Percentiles rank a stretch among this genome's conserved stretches.
Conservation (phyloP, 2,113 vertebrate genomes). For the Tetrax tetrax region DNA sequence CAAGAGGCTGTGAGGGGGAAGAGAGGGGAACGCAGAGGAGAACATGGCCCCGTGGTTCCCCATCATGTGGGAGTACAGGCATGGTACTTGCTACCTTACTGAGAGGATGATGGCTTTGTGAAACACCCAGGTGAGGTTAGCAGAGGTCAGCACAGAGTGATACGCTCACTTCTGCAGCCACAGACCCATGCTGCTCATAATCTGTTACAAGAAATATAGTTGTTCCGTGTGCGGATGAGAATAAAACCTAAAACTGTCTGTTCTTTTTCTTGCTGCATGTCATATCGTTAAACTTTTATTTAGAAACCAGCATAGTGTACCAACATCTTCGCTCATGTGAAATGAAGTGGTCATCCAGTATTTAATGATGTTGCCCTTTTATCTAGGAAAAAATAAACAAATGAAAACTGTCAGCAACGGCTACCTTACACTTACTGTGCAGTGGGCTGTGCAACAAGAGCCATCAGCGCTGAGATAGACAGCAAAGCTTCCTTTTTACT, state of each 20-base stretch:
- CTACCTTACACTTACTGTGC: not conserved
- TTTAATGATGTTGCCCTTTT: slow-evolving; percentile 12
- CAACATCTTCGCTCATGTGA: not conserved
- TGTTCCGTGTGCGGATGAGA: fast-evolving
- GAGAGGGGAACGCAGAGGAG: not conserved
- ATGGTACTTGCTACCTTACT: not conserved
- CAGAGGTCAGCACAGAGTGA: not conserved
- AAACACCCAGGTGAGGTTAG: not conserved
- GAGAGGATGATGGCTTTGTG: not conserved
- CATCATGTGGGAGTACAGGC: not conserved
- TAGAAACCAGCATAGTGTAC: not conserved
- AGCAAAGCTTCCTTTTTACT: not conserved
- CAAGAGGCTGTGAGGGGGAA: not conserved
- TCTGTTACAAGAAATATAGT: not conserved
- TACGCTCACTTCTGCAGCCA: not conserved
- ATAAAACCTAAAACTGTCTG: not conserved
- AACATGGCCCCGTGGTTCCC: not conserved
- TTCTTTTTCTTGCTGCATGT: not conserved
- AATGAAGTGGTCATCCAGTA: not conserved
- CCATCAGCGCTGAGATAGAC: not conserved
- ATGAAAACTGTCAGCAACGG: not conserved
- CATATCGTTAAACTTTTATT: not conserved
- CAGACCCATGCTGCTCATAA: not conserved
- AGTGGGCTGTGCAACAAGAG: not conserved
- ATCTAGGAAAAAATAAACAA: not conserved